Percentiles rank a stretch among this genome's conserved stretches.
Evolutionary conservation across 2,888 invertebrate genomes (phyloP).

Genomic region (Amphipyra tragopoginis): DNA sequence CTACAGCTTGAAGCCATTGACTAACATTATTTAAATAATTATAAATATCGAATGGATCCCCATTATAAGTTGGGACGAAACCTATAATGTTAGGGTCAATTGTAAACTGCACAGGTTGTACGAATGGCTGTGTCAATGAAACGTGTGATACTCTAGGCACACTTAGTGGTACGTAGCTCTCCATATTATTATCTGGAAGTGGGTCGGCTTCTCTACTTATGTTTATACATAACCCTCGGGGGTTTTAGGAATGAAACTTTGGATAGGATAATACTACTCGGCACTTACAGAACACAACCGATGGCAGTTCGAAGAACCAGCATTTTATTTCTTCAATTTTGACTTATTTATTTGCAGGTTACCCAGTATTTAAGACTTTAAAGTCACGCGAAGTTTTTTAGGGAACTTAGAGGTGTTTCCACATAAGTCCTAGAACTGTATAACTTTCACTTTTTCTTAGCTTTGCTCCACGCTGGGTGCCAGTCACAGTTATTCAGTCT

Average conservation of each 20-base stretch:
- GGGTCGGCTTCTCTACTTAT: background rate
- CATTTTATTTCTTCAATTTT: too few relatives aligned
- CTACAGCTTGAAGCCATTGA: background rate
- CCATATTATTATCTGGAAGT: background rate
- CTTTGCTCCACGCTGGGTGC: background rate
- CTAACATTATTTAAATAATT: background rate
- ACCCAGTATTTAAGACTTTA: background rate
- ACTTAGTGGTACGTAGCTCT: background rate
- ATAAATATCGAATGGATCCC: background rate
- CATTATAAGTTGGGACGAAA: conserved; percentile 1
- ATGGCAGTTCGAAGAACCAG: background rate
- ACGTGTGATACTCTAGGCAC: background rate
- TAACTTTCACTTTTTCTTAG: background rate
- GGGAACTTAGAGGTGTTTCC: background rate
- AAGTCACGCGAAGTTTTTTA: background rate
- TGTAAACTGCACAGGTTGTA: too few relatives aligned
- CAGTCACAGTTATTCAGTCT: background rate
- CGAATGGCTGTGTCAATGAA: too few relatives aligned
- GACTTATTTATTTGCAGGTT: background rate
- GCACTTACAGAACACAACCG: background rate
- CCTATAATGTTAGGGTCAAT: conserved; percentile 1
- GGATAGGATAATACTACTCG: background rate
- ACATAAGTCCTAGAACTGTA: background rate
- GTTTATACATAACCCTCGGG: background rate
- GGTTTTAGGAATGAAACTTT: conserved; percentile 1